Evolutionary conservation across 2,113 vertebrate species (phyloP).

Genomic region (Leptobrachium ailaonicum): DNA sequence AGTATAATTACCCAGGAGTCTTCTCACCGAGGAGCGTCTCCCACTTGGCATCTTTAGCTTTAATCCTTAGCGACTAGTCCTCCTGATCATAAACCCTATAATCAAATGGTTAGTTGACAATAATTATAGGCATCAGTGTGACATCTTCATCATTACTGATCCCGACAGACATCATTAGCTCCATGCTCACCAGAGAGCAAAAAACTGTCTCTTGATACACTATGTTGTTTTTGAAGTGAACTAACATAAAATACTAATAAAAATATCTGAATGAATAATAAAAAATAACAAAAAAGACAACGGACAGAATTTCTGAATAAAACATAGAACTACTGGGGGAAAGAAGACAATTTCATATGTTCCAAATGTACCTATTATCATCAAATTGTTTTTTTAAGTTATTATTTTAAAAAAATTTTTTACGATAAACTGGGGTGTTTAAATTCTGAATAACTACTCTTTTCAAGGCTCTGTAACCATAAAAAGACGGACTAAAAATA

Average conservation of each 20-base stretch:
- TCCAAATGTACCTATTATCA: too few relatives aligned
- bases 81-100: slow-evolving; percentile 49
- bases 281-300: too few relatives aligned
- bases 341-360: too few relatives aligned
- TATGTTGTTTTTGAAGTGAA: slow-evolving; percentile 49
- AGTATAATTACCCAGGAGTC: slow-evolving; percentile 21
- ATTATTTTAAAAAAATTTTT: too few relatives aligned
- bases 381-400: too few relatives aligned
- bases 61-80: slow-evolving; percentile 28
- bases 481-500: background rate
- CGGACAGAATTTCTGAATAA: too few relatives aligned
- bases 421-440: too few relatives aligned
- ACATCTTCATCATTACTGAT: slow-evolving; percentile 40
- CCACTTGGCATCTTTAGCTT: slow-evolving; percentile 21
- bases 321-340: too few relatives aligned
- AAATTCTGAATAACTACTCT: too few relatives aligned
- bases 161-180: slow-evolving; percentile 43
- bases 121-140: slow-evolving; percentile 49
- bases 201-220: slow-evolving; percentile 35
- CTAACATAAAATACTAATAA: too few relatives aligned
- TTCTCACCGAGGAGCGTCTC: slow-evolving; percentile 13
- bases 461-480: background rate
- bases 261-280: too few relatives aligned
- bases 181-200: slow-evolving; percentile 54
- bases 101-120: slow-evolving; percentile 61